These are phyloP conservation scores for Hippocampus kuda DNA, from an alignment of 2,797 vertebrate genomes.

Conservation along the genomic window DNA sequence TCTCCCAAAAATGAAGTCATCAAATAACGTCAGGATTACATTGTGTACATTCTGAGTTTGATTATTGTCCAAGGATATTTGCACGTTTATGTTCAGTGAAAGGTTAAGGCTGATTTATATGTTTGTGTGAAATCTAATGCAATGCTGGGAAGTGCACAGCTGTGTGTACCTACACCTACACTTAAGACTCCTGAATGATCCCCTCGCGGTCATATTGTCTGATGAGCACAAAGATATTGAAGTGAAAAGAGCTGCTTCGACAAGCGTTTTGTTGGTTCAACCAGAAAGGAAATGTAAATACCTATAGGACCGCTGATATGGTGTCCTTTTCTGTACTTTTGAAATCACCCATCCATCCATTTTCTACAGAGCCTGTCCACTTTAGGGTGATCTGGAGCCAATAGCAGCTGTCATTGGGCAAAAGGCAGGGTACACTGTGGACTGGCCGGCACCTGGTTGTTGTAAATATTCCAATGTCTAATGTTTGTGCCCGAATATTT, in stretches of 20 bases:
- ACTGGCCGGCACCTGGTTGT: not conserved
- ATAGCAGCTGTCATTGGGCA: not conserved
- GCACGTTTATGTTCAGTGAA: not conserved
- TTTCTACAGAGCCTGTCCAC: not conserved
- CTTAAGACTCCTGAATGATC: not conserved
- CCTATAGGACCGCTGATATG: not conserved
- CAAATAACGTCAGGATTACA: not conserved
- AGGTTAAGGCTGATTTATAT: not conserved
- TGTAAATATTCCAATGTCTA: not conserved
- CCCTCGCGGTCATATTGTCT: not conserved
- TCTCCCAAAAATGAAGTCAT: not conserved
- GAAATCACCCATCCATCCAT: not conserved
- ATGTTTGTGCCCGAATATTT: not conserved
- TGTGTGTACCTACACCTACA: not conserved
- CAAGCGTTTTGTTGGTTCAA: slow-evolving; percentile 19
- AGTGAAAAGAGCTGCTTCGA: not conserved
- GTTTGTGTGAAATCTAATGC: not conserved
- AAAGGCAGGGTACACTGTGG: not conserved
- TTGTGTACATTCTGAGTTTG: not conserved
- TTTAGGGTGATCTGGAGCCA: not conserved
- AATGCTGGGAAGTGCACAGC: not conserved
- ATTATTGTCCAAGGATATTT: not conserved
- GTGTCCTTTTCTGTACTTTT: not conserved
- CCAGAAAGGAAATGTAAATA: slow-evolving; percentile 16
- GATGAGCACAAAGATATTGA: not conserved